phyloP scores from a whole-genome alignment of 2,888 invertebrate species.

The Drosophila putrida region DNA sequence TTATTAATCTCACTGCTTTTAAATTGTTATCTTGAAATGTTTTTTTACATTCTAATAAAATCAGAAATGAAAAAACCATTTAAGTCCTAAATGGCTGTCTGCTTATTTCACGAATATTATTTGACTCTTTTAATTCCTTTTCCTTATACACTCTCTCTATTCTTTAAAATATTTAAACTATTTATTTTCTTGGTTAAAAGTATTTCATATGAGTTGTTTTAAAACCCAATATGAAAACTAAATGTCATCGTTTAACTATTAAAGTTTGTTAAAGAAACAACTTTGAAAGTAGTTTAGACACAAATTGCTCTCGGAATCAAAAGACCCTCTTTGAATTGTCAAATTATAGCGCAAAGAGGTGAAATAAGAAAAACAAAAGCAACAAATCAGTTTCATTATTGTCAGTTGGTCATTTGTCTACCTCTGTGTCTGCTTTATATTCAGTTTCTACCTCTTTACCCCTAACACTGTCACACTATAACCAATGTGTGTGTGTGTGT shows the following conservation, averaged over 20 bases:
- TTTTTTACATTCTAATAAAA: too few species aligned
- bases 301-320: background rate
- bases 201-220: background rate
- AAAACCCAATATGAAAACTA: too few species aligned
- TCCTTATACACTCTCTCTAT: too few species aligned
- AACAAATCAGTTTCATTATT: slow-evolving; percentile 66
- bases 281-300: background rate
- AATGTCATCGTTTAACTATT: background rate
- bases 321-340: slow-evolving; percentile 27
- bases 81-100: too few species aligned
- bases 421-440: slow-evolving; percentile 40
- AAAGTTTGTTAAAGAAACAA: background rate
- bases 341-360: slow-evolving; percentile 24
- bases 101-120: too few species aligned
- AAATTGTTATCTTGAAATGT: too few species aligned
- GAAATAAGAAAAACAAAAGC: slow-evolving; percentile 21
- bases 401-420: slow-evolving; percentile 74
- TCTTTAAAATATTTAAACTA: too few species aligned
- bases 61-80: too few species aligned
- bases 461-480: slow-evolving; percentile 10
- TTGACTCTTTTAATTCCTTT: too few species aligned
- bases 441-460: slow-evolving; percentile 25
- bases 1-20: too few species aligned
- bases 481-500: background rate
- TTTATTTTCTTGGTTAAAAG: background rate